Base-by-base conservation (phyloP, 2,113 vertebrate genomes). In the human (Homo sapiens) region DNA sequence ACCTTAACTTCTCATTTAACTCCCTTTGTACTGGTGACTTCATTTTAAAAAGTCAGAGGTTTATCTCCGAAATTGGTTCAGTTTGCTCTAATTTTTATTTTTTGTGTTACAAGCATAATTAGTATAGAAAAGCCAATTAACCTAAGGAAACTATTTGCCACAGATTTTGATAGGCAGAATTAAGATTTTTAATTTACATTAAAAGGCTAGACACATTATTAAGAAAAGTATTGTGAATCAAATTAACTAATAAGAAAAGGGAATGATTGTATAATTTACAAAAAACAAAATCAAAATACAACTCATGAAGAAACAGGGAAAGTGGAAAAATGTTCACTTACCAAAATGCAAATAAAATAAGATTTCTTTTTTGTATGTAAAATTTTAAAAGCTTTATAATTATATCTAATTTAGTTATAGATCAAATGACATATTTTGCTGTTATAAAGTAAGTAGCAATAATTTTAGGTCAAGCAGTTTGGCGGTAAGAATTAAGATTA, bases 111-210 rank as follows among this genome's bases (percentile, higher is more conserved):
- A 81, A 59, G 72, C 11, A 2, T 43, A 59, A 75, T 88, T 52
- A 20, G 10, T 83, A 43, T 75, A 43, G 55, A 75, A 66, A 88
- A 88, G 40, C 25, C 48, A 68, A 52, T 81, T 89, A 93, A 89
- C 20, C 70, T 43, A 17, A 79, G 40, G 35, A 61, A 96, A 89
- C n/a, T 96, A 96, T 23, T 89, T 96, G 48, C 20, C 18, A 70
- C 7, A 25, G 27, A 32, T 93, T 96, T 76, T 76, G 59, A 2
- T 40, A 83, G 57, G n/a, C 45, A 79, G 30, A 55, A 7, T 78
- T 93, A 70, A 59, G 50, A 40, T 45, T 45, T 45, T 92, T 92
- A 82, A 18, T 73, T 82, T 88, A 52, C 10, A 35, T 35, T 82
- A 89, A 32, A 84, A 93, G 17, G 32, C 5, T 52, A 32, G 8